phyloP scores from a whole-genome alignment of 1,140 invertebrate species.

The Rhyzopertha dominica region DNA sequence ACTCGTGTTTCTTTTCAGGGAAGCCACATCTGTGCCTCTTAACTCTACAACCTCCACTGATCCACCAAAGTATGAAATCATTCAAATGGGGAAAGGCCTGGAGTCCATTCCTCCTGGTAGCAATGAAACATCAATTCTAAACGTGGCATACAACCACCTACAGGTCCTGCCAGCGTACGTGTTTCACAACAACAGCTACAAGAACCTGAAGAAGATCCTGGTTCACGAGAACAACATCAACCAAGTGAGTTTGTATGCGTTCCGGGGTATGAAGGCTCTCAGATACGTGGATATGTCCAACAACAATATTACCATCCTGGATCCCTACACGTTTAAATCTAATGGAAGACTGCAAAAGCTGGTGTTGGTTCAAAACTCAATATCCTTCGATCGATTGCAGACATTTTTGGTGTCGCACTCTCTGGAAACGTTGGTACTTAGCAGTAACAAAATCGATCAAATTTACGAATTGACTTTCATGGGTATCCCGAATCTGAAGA shows the following conservation, averaged over 20 bases:
- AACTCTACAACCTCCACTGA: no score
- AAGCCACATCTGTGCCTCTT: no score
- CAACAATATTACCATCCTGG: conserved; percentile 54
- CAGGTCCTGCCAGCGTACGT: conserved; percentile 21
- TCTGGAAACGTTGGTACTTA: conserved; percentile 31
- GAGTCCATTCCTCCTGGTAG: conserved; percentile 28
- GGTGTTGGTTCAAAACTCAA: conserved; percentile 52
- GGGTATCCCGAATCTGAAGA: conserved; percentile 31
- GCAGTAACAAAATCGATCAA: conserved; percentile 34
- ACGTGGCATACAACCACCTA: conserved; percentile 39
- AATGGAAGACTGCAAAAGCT: conserved; percentile 52
- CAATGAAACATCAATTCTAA: conserved; percentile 20
- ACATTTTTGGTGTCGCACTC: conserved; percentile 36
- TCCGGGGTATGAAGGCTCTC: conserved; percentile 56
- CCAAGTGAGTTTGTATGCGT: conserved; percentile 46
- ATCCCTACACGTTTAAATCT: conserved; percentile 54
- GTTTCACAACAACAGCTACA: conserved; percentile 33
- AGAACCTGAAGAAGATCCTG: conserved; percentile 24
- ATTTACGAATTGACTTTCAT: conserved; percentile 39
- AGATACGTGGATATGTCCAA: conserved; percentile 61
- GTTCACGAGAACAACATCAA: conserved; percentile 34
- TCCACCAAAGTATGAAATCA: no score
- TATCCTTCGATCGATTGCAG: conserved; percentile 38
- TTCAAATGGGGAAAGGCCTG: conserved; percentile 27
- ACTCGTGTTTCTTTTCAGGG: no score